These are phyloP conservation scores for Spicauda simplicius DNA, from an alignment of 2,888 invertebrate species.

Conservation along the genomic window DNA sequence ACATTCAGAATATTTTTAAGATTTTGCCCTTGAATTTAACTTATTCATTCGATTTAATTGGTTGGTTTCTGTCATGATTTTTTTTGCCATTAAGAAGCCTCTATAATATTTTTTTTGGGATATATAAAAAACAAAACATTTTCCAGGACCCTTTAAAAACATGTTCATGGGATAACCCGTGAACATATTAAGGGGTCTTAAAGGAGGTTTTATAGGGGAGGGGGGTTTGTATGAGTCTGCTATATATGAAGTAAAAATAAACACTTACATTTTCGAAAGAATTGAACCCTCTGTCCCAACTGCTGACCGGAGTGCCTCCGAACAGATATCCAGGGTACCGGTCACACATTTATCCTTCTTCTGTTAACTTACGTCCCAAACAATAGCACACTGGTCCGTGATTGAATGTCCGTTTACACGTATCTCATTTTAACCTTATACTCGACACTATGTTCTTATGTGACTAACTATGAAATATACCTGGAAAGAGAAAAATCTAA, in stretches of 20 bases:
- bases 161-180: too few relatives aligned
- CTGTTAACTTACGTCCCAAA: constrained; percentile 38
- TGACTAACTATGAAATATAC: neutral
- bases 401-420: constrained; percentile 11
- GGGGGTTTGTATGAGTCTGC: too few relatives aligned
- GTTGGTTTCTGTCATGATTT: too few relatives aligned
- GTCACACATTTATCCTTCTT: constrained; percentile 68
- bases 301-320: constrained; percentile 79
- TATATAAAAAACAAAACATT: too few relatives aligned
- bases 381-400: constrained; percentile 8
- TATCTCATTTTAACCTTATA: constrained; percentile 10
- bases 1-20: too few relatives aligned
- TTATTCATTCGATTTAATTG: too few relatives aligned
- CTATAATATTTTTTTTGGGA: too few relatives aligned
- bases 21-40: too few relatives aligned
- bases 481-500: neutral
- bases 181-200: too few relatives aligned
- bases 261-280: constrained; percentile 78
- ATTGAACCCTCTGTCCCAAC: constrained; percentile 79
- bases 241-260: neutral
- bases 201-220: too few relatives aligned
- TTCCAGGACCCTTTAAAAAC: too few relatives aligned
- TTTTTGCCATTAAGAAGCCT: too few relatives aligned
- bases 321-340: constrained; percentile 76
- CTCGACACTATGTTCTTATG: neutral